Base-by-base conservation (phyloP, 2,113 vertebrate species). In the Oxyruncus cristatus region DNA sequence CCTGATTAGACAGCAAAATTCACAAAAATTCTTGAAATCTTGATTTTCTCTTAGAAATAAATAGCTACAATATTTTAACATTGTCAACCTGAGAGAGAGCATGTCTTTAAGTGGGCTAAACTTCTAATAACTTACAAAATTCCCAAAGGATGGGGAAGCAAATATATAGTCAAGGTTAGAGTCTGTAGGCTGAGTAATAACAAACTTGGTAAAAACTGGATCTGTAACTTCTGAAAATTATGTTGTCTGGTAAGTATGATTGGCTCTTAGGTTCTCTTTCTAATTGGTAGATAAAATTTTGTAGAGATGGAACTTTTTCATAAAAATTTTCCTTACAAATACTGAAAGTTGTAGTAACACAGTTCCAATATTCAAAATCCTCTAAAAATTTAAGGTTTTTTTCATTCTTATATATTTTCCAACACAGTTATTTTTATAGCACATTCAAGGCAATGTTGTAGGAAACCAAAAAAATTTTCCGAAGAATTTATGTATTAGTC, bases 401-500 rank as follows among this genome's bases (percentile, higher is more conserved):
- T 8, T 63, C 3, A 39, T 47, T 92, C 14, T 81, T 63, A 27
- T 5, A 11, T 49, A 12, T 75, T 85, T 75, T 71, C 26, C 17
- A 72, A 8, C 5, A 73, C 2, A 50, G 6, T 18, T 59, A 11
- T 23, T 77, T 58, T 62, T 62, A 33, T 53, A 35, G 8, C 5
- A 8, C 78, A 81, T 66, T 46, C 24, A 82, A 75, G 24, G 3
- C 8, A 35, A 2, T 33, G 5, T 37, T 65, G 17, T 61, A 49
- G 7, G 30, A 84, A 84, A n/a, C 46, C 0, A 44, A 41, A 81
- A 70, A 63, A 24, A 2, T 11, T 77, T 83, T 76, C 15, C 20
- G 3, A 21, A n/a, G 1, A 68, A 85, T 30, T 23, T 58, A 16
- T 49, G 6, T n/a, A 18, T 46, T 41, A 27, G 8, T 28, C 0